Base-by-base conservation (phyloP, 2,888 invertebrate genomes). In the Tillus elongatus region DNA sequence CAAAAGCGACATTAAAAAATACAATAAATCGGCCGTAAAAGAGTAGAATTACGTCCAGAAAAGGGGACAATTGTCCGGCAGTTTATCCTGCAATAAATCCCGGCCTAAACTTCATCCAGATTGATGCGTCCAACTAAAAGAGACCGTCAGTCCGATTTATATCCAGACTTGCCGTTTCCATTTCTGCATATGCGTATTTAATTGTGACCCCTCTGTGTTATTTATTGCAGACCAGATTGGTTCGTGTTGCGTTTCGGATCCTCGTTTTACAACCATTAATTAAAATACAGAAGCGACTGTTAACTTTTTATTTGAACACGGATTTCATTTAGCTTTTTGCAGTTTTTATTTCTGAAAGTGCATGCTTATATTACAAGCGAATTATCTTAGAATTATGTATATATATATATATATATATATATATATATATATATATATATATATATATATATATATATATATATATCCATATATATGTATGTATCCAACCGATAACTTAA, bases 181-280 rank as follows among this genome's bases (percentile, higher is more conserved):
- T 61, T 61, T 63, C 61, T 61, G 57, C 58, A 59, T 63, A 62
- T 61, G 61, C 58, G 57, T 55, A 54, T 63, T 58, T 63, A 61
- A 64, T 62, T 62, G 63, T 62, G 58, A 59, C 53, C 53, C 51
- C 45, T 34, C 40, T 33, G 15, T 32, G 58, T 57, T 59, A 63
- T 64, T 64, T 63, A 63, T 63, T 50, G 47, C 54, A 51, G 48
- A 42, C 53, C 52, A 55, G 57, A 59, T 61, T 57, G 61, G 58
- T 52, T 56, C 52, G 55, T 56, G 56, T 56, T 49, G 48, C 51
- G 55, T 57, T 53, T 56, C 49, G 55, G 57, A 59, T 57, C 60
- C 60, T 56, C 52, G 54, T 60, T 63, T 63, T 58, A 63, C 60
- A 53, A 53, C 57, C 60, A 63, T 64, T 61, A 64, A 64, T 64